Evolutionary conservation across 64 coral and sea anemone genomes (phyloP).

Genomic region (Montipora sp.): DNA sequence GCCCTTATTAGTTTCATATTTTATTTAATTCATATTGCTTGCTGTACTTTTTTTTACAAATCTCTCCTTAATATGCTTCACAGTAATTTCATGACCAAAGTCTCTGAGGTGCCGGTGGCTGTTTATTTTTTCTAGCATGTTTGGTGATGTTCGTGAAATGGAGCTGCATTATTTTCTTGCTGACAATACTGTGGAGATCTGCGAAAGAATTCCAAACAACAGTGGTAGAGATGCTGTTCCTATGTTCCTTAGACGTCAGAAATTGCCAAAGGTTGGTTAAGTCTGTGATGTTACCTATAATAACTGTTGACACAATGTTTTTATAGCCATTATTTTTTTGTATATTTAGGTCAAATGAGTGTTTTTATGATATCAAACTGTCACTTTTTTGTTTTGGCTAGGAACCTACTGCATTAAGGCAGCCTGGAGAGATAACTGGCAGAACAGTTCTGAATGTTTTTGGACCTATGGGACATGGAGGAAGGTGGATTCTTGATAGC

Average conservation of each 20-base stretch:
- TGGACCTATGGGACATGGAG: conserved; percentile 99
- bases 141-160: conserved; percentile 97
- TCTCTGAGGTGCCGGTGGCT: background rate
- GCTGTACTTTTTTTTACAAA: no score
- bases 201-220: conserved; percentile 91
- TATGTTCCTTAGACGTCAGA: conserved; percentile 87
- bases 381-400: background rate
- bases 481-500: conserved; percentile 98
- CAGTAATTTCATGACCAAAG: no score
- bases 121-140: conserved; percentile 75
- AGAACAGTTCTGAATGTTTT: conserved; percentile 98
- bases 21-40: no score
- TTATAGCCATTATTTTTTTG: background rate
- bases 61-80: no score
- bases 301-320: background rate
- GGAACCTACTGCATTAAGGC: conserved; percentile 86
- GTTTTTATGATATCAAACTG: background rate
- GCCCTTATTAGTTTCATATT: no score
- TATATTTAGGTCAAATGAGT: background rate
- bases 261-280: conserved; percentile 75
- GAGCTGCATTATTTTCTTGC: conserved; percentile 97
- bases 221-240: conserved; percentile 96
- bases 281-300: background rate
- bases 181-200: conserved; percentile 96
- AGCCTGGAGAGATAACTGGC: conserved; percentile 94